Base-by-base conservation (phyloP, 2,797 vertebrate species). In the Garrulus glandarius region DNA sequence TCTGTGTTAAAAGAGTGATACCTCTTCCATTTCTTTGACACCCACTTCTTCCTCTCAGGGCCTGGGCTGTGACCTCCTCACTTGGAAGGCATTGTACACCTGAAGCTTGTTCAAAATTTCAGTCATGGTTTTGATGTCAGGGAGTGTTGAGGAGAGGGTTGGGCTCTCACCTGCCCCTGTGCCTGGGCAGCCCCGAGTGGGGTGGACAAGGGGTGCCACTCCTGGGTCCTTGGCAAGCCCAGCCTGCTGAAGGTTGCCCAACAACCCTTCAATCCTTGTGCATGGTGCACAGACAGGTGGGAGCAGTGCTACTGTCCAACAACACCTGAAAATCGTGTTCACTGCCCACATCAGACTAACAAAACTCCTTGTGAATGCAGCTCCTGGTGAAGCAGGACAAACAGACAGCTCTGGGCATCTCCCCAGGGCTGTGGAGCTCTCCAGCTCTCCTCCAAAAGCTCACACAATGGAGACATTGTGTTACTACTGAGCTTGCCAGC, bases 141-240 rank as follows among this genome's bases (percentile, higher is more conserved):
- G 29, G 61, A 22, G 15, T 3, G 11, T 7, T 49, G 71, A 74
- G 68, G 30, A 70, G 24, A 46, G 9, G 18, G 8, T 1, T 26
- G 65, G 78, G 16, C 13, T 69, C 22, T 57, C 53, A 26, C 19
- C n/a, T 1, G 0, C 1, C 20, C 32, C 26, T 21, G 7, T 15
- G 15, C 29, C 16, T 2, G 0, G 21, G n/a, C 37, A 85, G 26
- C 32, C 32, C 23, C 0, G 0, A 41, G 12, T 4, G 12, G 5
- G 26, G 19, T 1, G 5, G 32, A 34, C 1, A 2, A 80, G 11
- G 4, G 14, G 2, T 37, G 36, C 7, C 7, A 3, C 12, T 61
- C 11, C 10, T 12, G 9, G 18, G 44, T 10, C 27, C 30, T 75
- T 37, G 75, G 50, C 2, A 10, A 71, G 7, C 43, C 70, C 19